Evolutionary conservation across 2,797 vertebrate species (phyloP), one percentile per base, ranked within the genome.

Genomic region (Ambastaia sidthimunki): DNA sequence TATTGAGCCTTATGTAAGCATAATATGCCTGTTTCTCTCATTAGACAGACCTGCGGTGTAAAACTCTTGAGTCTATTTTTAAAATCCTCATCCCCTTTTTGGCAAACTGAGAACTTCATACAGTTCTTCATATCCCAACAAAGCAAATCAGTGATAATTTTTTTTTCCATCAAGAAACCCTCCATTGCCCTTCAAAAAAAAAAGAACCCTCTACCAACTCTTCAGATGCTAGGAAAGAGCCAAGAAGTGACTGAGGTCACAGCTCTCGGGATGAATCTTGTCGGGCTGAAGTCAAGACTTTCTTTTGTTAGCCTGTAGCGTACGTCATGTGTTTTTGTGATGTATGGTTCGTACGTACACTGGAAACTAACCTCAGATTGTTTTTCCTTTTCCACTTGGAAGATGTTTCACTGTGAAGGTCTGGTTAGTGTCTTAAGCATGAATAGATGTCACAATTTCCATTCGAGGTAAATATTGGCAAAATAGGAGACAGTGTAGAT

Each of bases 391-490:
- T 44, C 10, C 37, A 55, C 52, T 41, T 76, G 19, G n/a, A 73
- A 76, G 21, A 21, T 65, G 3, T n/a, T 19, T 72, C 67, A n/a
- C 16, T 18, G 7, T 23, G 11, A 70, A 62, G 47, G 15, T 78
- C 71, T 85, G 84, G 66, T 83, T 72, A 50, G 41, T 72, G 34
- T 83, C 66, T 62, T 25, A 19, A 19, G 25, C 78, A 52, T 54
- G 68, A 78, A 41, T 60, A 60, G 23, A 70, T 63, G 68, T 69
- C 66, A 60, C 25, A 52, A 71, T 75, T 77, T 80, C 50, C 78
- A 77, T 66, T 57, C 19, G 37, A 41, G 21, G 65, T 78, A 71
- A 85, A 80, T 68, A 71, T 60, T 62, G 65, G 50, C 28, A 18
- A 74, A 75, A 23, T 44, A 31, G 4, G 25, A 66, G 31, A 10